phyloP scores from a whole-genome alignment of 2,797 vertebrate species.

The Coendou prehensilis region DNA sequence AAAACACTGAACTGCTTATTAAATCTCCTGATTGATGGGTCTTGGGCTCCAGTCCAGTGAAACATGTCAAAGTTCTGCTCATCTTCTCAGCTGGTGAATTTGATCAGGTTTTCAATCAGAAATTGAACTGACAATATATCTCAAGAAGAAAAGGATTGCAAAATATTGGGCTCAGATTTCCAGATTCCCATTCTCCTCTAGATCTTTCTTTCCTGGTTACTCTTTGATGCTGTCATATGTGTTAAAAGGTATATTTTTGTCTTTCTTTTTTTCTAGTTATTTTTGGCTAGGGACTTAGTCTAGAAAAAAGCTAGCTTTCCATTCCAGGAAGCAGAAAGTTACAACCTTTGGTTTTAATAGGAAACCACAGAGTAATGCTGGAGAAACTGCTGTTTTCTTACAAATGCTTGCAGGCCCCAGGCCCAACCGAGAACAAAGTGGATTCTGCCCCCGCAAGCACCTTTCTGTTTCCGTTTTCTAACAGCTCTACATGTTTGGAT shows the following conservation, averaged over 20 bases:
- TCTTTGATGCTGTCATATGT: not conserved
- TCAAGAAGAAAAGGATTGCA: not conserved
- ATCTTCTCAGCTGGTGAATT: not conserved
- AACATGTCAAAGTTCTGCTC: not conserved
- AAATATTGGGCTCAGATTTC: not conserved
- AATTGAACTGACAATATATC: not conserved
- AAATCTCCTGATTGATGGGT: not conserved
- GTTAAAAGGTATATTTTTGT: conserved; percentile 17
- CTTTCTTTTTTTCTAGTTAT: conserved; percentile 49
- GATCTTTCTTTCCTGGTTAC: not conserved
- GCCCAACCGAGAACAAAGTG: not conserved
- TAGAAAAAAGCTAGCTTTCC: not conserved
- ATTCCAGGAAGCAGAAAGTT: conserved; percentile 72
- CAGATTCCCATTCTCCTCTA: not conserved
- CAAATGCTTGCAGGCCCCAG: not conserved
- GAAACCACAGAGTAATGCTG: conserved; percentile 66
- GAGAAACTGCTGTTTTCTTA: conserved; percentile 64
- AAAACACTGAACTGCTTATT: not conserved
- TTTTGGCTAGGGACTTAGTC: conserved; percentile 51
- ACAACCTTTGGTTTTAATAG: conserved; percentile 49
- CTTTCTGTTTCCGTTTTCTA: conserved; percentile 23
- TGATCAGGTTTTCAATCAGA: not conserved
- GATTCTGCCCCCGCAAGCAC: not conserved
- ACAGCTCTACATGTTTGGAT: not conserved
- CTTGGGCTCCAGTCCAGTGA: not conserved